A percentile compares a stretch with the other conserved stretches of the same genome.
These are phyloP conservation scores for Anarhynchus alexandrinus DNA, from an alignment of 2,113 vertebrate genomes.

Conservation along the genomic window DNA sequence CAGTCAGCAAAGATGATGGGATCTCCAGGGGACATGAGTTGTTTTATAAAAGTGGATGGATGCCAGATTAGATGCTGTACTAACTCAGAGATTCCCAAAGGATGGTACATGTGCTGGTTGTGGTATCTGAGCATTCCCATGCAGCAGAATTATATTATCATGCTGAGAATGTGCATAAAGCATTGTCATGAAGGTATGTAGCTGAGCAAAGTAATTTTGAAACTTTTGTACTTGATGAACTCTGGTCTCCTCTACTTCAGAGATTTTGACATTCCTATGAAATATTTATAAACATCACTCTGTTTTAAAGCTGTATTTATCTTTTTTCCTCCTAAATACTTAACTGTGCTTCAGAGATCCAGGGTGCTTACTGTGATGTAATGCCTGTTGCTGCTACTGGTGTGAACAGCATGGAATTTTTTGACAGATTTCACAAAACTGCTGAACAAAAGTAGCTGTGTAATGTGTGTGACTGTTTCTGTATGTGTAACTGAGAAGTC, in stretches of 20 bases:
- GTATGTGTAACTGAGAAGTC: conserved; percentile 28
- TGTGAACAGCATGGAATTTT: background rate
- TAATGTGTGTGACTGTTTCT: conserved; percentile 9
- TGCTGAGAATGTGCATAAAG: background rate
- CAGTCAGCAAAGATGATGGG: background rate
- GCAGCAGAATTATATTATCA: background rate
- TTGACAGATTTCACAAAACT: background rate
- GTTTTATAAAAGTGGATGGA: background rate
- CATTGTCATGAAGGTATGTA: background rate
- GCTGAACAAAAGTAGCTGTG: conserved; percentile 34
- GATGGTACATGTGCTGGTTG: background rate
- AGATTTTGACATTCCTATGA: background rate
- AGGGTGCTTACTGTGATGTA: background rate
- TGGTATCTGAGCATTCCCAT: background rate
- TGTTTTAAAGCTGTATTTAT: background rate
- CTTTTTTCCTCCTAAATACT: background rate
- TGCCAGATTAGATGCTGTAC: background rate
- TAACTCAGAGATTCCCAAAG: background rate
- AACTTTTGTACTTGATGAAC: background rate
- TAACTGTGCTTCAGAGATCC: background rate
- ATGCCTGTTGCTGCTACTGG: background rate
- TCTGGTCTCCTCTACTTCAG: background rate
- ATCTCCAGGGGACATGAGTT: background rate
- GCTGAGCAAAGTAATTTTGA: background rate
- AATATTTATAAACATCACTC: background rate